Evolutionary conservation across 2,888 invertebrate genomes (phyloP).

Genomic region (Amblyteles armatorius): DNA sequence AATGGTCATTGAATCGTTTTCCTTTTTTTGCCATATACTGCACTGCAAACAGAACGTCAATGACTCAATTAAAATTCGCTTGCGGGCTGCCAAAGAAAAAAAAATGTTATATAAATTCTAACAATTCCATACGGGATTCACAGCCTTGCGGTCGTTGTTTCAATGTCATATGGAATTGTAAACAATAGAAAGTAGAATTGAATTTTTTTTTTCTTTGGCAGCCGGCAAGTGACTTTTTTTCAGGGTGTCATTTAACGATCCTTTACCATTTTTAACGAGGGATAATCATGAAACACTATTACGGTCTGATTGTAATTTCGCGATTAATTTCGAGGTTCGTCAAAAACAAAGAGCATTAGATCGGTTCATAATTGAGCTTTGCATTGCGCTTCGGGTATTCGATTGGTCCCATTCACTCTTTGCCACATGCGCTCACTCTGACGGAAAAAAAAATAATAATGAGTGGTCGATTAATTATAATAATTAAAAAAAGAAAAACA

Average conservation of each 20-base stretch:
- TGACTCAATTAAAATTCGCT: too few relatives aligned
- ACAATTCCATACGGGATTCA: too few relatives aligned
- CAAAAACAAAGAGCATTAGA: background rate
- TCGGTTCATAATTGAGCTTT: too few relatives aligned
- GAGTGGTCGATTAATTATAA: background rate
- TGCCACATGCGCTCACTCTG: background rate
- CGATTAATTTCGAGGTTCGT: slow-evolving; percentile 28
- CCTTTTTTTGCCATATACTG: too few relatives aligned
- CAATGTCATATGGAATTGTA: too few relatives aligned
- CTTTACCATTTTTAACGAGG: background rate
- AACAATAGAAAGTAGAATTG: too few relatives aligned
- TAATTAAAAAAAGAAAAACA: background rate
- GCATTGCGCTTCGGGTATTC: slow-evolving; percentile 29
- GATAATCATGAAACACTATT: background rate
- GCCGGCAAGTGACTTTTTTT: too few relatives aligned
- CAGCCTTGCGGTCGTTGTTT: too few relatives aligned
- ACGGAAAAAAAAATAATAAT: background rate
- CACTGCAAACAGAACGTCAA: too few relatives aligned
- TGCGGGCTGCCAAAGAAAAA: too few relatives aligned
- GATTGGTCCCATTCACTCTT: background rate
- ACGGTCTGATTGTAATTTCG: slow-evolving; percentile 1
- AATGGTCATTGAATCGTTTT: background rate
- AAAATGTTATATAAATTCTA: too few relatives aligned
- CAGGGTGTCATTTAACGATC: background rate
- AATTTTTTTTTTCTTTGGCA: too few relatives aligned